These are phyloP conservation scores for Riparia riparia DNA, from an alignment of 2,113 vertebrate genomes.

Conservation along the genomic window DNA sequence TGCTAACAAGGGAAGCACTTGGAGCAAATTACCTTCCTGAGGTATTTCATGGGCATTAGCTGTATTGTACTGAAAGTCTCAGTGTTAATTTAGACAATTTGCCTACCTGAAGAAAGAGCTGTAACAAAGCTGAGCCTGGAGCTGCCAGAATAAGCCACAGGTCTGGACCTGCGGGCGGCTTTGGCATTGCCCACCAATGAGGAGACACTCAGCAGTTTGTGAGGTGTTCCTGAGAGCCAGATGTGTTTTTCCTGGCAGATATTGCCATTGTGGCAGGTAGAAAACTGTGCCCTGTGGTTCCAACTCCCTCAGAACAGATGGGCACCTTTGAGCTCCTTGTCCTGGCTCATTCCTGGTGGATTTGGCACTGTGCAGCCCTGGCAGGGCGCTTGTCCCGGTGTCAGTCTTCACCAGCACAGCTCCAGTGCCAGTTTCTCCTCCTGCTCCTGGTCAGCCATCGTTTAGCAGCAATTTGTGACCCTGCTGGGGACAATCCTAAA, in stretches of 20 bases:
- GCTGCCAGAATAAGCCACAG: not conserved
- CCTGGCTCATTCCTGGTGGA: not conserved
- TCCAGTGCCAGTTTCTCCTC: not conserved
- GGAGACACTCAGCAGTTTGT: not conserved
- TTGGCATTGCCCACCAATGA: not conserved
- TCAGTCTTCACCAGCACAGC: not conserved
- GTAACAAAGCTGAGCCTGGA: not conserved
- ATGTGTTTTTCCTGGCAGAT: not conserved
- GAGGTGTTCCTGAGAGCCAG: not conserved
- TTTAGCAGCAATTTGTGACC: not conserved
- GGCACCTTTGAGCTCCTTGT: not conserved
- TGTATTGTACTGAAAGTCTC: not conserved
- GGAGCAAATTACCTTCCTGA: not conserved
- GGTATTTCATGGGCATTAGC: not conserved
- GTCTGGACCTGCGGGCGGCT: not conserved
- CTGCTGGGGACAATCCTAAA: not conserved
- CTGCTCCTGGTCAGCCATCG: accelerated
- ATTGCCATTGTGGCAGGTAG: not conserved
- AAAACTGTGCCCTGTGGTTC: not conserved
- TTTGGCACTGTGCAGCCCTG: not conserved
- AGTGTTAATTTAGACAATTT: not conserved
- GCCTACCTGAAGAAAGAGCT: not conserved
- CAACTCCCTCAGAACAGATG: accelerated
- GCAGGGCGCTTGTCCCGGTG: accelerated
- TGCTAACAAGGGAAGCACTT: not conserved